A percentile compares a stretch with the other conserved stretches of the same genome.
Conservation (phyloP, 2,888 invertebrate genomes). For the Hirtodrosophila trivittata region DNA sequence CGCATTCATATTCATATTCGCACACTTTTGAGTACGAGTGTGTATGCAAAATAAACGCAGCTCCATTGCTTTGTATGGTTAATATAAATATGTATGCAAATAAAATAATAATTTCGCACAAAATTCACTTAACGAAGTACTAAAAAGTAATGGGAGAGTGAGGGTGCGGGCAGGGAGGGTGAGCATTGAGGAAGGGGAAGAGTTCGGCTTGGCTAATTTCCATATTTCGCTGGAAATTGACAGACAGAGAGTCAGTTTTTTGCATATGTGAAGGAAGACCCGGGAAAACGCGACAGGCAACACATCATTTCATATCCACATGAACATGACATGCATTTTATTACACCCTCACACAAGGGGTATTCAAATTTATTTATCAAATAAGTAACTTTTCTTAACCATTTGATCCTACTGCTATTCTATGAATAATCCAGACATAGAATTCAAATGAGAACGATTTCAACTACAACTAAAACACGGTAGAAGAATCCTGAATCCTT, state of each 20-base stretch:
- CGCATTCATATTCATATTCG: neutral
- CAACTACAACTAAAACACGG: no score
- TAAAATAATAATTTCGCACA: constrained; percentile 70
- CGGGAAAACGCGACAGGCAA: constrained; percentile 64
- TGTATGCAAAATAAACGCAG: constrained; percentile 42
- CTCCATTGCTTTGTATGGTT: constrained; percentile 51
- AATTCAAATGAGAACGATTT: no score
- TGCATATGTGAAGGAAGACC: constrained; percentile 45
- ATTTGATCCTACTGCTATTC: no score
- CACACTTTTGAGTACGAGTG: neutral
- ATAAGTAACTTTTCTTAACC: no score
- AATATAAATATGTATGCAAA: constrained; percentile 75
- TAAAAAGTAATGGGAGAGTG: constrained; percentile 8
- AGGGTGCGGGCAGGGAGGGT: neutral
- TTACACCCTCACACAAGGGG: constrained; percentile 20
- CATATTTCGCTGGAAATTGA: constrained; percentile 77
- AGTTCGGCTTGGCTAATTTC: constrained; percentile 74
- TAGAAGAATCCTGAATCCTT: no score
- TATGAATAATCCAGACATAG: no score
- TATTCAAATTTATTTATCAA: neutral
- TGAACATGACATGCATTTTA: constrained; percentile 76
- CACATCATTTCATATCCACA: constrained; percentile 24
- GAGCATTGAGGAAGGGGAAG: neutral
- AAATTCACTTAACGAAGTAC: constrained; percentile 55
- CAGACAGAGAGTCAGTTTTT: constrained; percentile 18